Evolutionary conservation across 2,113 vertebrate genomes (phyloP).

Genomic region (Anseranas semipalmata): DNA sequence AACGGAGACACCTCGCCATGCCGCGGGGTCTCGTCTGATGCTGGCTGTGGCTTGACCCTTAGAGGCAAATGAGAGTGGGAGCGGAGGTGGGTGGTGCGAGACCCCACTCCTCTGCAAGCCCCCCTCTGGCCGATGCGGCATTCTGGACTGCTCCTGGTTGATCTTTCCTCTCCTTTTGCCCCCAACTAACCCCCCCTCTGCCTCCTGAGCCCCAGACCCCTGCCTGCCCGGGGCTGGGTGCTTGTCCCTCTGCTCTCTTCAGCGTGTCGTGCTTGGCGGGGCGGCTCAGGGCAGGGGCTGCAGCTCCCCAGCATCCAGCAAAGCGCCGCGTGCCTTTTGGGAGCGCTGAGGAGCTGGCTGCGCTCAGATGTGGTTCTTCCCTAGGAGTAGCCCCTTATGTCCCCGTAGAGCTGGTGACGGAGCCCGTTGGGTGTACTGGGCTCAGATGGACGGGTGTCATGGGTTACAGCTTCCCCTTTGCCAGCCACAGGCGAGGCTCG

Average conservation of each 20-base stretch:
- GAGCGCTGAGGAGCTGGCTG: background rate
- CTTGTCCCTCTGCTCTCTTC: background rate
- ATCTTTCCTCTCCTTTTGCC: background rate
- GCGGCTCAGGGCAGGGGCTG: background rate
- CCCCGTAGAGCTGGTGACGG: background rate
- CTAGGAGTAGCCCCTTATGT: fast-evolving
- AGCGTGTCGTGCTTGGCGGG: background rate
- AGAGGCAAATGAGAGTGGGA: slow-evolving; percentile 2
- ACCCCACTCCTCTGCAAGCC: background rate
- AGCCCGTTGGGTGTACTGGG: background rate
- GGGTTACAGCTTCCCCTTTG: background rate
- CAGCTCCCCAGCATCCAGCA: background rate
- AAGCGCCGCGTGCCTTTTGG: background rate
- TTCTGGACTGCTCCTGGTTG: background rate
- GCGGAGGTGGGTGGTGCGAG: slow-evolving; percentile 44
- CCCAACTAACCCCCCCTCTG: background rate
- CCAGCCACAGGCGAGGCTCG: background rate
- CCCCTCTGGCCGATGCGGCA: background rate
- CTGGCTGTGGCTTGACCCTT: slow-evolving; percentile 33
- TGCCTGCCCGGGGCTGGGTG: background rate
- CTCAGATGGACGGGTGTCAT: fast-evolving
- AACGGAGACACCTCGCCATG: slow-evolving; percentile 11
- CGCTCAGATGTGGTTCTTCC: background rate
- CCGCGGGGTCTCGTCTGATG: background rate
- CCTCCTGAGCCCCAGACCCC: background rate